Evolutionary conservation across 1,140 invertebrate species (phyloP).

Genomic region (Lutraria rhynchaena): DNA sequence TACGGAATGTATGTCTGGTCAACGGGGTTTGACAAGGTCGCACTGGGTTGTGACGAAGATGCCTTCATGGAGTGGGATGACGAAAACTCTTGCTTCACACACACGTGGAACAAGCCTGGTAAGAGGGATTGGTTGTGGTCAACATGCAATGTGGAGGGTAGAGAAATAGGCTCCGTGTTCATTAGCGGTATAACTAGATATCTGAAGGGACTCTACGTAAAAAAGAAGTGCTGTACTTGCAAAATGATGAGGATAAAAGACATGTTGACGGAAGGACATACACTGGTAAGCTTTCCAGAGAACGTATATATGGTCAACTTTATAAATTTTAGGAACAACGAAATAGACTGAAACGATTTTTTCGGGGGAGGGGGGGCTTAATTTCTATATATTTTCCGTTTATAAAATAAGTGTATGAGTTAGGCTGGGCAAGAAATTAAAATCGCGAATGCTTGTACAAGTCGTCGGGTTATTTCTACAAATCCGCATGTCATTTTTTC

Average conservation of each 20-base stretch:
- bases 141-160: conserved; percentile 61
- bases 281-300: neutral
- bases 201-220: conserved; percentile 49
- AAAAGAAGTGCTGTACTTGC: conserved; percentile 15
- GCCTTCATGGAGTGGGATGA: conserved; percentile 52
- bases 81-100: conserved; percentile 58
- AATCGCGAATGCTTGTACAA: too few species aligned
- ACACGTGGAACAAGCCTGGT: conserved; percentile 56
- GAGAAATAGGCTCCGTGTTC: conserved; percentile 59
- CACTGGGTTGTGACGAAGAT: conserved; percentile 46
- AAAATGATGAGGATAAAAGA: conserved; percentile 50
- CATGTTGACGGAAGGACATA: conserved; percentile 62
- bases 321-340: too few species aligned
- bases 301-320: too few species aligned
- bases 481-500: too few species aligned
- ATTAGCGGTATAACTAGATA: conserved; percentile 48
- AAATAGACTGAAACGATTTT: too few species aligned
- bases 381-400: too few species aligned
- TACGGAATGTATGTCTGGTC: conserved; percentile 67
- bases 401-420: too few species aligned
- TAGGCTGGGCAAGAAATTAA: too few species aligned
- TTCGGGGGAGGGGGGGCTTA: too few species aligned
- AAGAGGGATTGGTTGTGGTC: conserved; percentile 64
- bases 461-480: too few species aligned
- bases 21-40: conserved; percentile 53